Conservation (phyloP, 2,797 vertebrate genomes). For the Megaceryle alcyon region DNA sequence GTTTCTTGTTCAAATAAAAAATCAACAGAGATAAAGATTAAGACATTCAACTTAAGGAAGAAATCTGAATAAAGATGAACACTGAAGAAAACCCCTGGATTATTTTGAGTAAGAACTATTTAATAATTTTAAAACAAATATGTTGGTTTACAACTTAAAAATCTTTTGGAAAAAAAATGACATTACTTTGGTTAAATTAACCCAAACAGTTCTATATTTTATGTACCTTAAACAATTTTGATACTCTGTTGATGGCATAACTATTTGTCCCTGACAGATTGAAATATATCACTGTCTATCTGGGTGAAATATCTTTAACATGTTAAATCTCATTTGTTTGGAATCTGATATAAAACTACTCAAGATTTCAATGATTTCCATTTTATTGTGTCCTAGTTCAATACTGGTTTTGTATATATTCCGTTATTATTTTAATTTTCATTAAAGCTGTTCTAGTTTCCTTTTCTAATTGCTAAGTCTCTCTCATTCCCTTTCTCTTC, state of each 20-base stretch:
- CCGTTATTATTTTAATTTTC: no score
- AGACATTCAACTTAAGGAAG: neutral
- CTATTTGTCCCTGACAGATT: neutral
- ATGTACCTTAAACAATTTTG: neutral
- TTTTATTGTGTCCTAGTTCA: neutral
- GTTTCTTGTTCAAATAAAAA: neutral
- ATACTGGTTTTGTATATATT: no score
- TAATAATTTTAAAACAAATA: neutral
- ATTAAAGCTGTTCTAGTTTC: no score
- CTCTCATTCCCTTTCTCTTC: no score
- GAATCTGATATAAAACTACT: neutral
- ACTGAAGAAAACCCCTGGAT: neutral
- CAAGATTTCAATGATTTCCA: neutral
- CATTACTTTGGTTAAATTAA: neutral
- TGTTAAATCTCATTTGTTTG: neutral
- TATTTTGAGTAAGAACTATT: neutral
- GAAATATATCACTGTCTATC: neutral
- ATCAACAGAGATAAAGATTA: neutral
- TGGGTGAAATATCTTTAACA: neutral
- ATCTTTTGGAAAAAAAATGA: fast-evolving
- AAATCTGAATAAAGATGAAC: neutral
- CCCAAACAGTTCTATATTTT: neutral
- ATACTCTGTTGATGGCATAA: fast-evolving
- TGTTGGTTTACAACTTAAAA: neutral
- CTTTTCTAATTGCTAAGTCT: no score